Evolutionary conservation across 2,797 vertebrate species (phyloP).

Genomic region (Lates japonicus): DNA sequence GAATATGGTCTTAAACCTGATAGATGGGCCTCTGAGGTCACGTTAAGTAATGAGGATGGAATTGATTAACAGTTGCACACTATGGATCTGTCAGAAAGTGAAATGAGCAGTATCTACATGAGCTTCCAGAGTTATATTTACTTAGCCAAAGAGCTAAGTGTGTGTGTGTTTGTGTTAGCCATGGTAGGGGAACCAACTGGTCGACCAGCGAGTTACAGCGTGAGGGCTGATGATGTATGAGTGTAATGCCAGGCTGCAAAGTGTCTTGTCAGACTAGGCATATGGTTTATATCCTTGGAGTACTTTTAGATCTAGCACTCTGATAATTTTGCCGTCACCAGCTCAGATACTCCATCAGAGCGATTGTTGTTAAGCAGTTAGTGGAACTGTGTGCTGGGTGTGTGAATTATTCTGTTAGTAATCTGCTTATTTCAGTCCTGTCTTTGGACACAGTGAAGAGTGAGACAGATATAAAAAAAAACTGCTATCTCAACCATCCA

Average conservation of each 20-base stretch:
- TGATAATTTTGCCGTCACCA: slow-evolving; percentile 34
- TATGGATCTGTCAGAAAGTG: background rate
- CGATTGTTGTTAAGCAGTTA: slow-evolving; percentile 20
- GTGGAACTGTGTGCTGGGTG: slow-evolving; percentile 4
- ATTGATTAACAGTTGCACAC: slow-evolving; percentile 4
- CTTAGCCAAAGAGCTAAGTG: background rate
- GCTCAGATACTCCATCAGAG: slow-evolving; percentile 13
- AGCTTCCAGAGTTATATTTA: background rate
- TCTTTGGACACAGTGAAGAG: slow-evolving; percentile 13
- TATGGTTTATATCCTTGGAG: slow-evolving; percentile 36
- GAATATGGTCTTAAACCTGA: background rate
- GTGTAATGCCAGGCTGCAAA: slow-evolving; percentile 28
- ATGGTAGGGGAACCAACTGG: background rate
- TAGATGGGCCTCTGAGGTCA: slow-evolving; percentile 12
- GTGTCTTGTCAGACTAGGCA: slow-evolving; percentile 25
- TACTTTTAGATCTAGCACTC: slow-evolving; percentile 20
- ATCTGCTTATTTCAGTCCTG: background rate
- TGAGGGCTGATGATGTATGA: slow-evolving; percentile 8
- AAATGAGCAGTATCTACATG: background rate
- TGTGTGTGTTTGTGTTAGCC: slow-evolving; percentile 9
- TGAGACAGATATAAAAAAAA: background rate
- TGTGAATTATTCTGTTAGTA: slow-evolving; percentile 1
- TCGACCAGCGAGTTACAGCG: background rate
- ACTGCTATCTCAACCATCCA: slow-evolving; percentile 1
- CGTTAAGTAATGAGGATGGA: background rate